Base-by-base conservation (phyloP, 2,888 invertebrate species). In the Cheilosia soror region DNA sequence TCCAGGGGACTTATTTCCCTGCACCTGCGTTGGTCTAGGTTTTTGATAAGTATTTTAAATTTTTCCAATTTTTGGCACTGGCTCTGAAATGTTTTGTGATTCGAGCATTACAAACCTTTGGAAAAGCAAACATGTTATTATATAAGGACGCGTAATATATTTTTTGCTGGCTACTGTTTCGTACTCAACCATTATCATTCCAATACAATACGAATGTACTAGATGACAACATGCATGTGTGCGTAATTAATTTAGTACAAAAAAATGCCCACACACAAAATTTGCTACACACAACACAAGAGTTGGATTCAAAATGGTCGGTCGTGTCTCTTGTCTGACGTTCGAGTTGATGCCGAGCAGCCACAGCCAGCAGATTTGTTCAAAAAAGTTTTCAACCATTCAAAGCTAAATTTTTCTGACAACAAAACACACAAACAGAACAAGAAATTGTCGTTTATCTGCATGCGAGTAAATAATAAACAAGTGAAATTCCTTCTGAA, bases 281-380 rank as follows among this genome's bases (percentile, higher is more conserved):
- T 87, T 85, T 69, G 62, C 40, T 83, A 62, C 11, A 53, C 29
- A 58, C 87, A 87, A 80, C 82, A 87, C 13, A 51, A 51, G 33
- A 85, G 85, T 87, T 77, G 88, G 88, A 88, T 84, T 87, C 87
- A 88, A 88, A 88, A 88, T 88, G 88, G 88, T 88, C 87, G 88
- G 75, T 80, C 77, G 87, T 66, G 88, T 87, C 87, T 80, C 77
- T 86, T 66, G 88, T 87, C 87, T 87, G 88, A 88, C 87, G 89
- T 89, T 88, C 88, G 88, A 89, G 88, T 88, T 88, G 88, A 88
- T 84, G 86, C 87, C 88, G 87, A 88, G 87, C 88, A 71, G 37
- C 37, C 37, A 75, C 88, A 71, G 37, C 37, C 11, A 75, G 79
- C 84, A 84, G 44, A 80, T 84, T 84, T 55, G 84, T 80, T 80